These are phyloP conservation scores for Stomatorhinus walkeri DNA, from an alignment of 2,797 vertebrate genomes.

Conservation along the genomic window DNA sequence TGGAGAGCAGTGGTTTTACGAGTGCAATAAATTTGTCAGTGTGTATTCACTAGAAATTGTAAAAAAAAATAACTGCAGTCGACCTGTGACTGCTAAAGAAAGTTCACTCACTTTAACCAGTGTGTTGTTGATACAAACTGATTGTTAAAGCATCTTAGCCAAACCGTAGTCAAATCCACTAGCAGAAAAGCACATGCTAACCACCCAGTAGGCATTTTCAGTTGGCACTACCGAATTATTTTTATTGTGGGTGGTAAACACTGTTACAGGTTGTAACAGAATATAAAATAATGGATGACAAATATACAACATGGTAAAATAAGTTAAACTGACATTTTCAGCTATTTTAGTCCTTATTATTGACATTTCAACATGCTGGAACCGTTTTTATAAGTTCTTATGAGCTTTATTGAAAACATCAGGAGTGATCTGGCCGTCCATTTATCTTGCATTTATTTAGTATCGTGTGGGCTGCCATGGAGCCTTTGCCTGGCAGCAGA, in stretches of 20 bases:
- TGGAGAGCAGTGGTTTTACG: constrained; percentile 67
- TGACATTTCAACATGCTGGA: neutral
- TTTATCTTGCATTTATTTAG: neutral
- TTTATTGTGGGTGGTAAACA: neutral
- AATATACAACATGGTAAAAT: neutral
- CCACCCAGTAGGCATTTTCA: neutral
- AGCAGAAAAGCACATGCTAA: neutral
- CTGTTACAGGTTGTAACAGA: neutral
- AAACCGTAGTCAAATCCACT: neutral
- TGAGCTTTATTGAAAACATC: neutral
- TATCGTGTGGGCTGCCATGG: neutral
- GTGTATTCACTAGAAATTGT: neutral
- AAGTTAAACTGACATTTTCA: neutral
- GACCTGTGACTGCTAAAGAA: neutral
- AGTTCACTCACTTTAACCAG: constrained; percentile 4
- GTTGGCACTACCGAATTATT: neutral
- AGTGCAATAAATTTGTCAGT: constrained; percentile 61
- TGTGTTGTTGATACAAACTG: neutral
- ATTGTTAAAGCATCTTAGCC: too few species aligned
- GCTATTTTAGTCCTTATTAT: neutral
- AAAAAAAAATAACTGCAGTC: neutral
- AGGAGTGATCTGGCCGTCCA: neutral
- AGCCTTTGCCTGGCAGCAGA: neutral
- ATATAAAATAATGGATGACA: neutral
- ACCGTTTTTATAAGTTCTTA: neutral